Conservation (phyloP, 1,140 invertebrate species). For the Helicoverpa zea region DNA sequence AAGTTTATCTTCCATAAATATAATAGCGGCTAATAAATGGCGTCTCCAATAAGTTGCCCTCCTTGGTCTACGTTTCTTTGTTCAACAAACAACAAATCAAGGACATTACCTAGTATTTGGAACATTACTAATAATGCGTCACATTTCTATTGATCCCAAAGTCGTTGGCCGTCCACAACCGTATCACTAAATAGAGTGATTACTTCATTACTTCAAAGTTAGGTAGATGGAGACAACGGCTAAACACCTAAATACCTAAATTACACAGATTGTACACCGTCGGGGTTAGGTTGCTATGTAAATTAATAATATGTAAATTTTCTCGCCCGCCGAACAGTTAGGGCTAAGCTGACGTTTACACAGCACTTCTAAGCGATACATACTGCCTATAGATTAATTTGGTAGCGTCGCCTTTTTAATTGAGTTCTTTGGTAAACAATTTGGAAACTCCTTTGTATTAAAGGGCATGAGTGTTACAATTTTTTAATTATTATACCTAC, state of each 20-base stretch:
- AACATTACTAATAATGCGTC: conserved; percentile 11
- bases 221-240: conserved; percentile 62
- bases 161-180: conserved; percentile 41
- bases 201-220: conserved; percentile 29
- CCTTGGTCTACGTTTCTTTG: too few relatives aligned
- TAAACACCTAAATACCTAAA: conserved; percentile 77
- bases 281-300: conserved; percentile 71
- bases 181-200: conserved; percentile 51
- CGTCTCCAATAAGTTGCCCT: too few relatives aligned
- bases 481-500: too few relatives aligned
- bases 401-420: conserved; percentile 58
- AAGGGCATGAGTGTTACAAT: too few relatives aligned
- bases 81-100: neutral
- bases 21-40: too few relatives aligned
- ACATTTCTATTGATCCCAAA: conserved; percentile 31
- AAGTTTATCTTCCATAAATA: too few relatives aligned
- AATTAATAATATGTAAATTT: conserved; percentile 85
- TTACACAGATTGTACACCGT: conserved; percentile 75
- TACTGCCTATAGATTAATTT: conserved; percentile 61
- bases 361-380: conserved; percentile 58
- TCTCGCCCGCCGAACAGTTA: conserved; percentile 63
- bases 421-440: conserved; percentile 44
- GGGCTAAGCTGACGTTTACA: conserved; percentile 60
- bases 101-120: neutral
- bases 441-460: neutral